phyloP scores from a whole-genome alignment of 1,140 invertebrate species.

The Diorhabda carinulata region DNA sequence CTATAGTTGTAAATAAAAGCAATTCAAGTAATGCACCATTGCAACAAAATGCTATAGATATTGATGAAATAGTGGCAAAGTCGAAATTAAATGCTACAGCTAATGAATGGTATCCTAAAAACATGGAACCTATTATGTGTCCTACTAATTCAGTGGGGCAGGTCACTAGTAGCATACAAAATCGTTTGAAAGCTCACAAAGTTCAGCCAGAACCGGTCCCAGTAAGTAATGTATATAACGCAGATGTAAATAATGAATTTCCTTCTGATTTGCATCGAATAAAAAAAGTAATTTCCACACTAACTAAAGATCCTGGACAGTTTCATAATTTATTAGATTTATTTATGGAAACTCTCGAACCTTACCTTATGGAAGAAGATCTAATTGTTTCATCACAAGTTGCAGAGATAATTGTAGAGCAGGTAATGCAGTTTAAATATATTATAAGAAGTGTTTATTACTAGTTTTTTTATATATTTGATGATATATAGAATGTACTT shows the following conservation, averaged over 20 bases:
- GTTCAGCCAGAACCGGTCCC: neutral
- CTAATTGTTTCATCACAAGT: constrained; percentile 29
- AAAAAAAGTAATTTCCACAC: constrained; percentile 35
- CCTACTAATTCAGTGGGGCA: constrained; percentile 7
- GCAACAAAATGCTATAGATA: neutral
- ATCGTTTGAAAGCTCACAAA: constrained; percentile 22
- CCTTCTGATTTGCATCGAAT: constrained; percentile 30
- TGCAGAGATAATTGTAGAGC: constrained; percentile 35
- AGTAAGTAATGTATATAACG: neutral
- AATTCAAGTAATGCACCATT: neutral
- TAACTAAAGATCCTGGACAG: constrained; percentile 44
- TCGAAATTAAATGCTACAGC: constrained; percentile 28
- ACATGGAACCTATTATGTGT: neutral
- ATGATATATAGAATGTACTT: no score
- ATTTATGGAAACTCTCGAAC: constrained; percentile 40
- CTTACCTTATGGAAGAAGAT: constrained; percentile 33
- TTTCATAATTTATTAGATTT: constrained; percentile 42
- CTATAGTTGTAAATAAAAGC: neutral
- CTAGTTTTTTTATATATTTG: no score
- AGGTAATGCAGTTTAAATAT: constrained; percentile 24
- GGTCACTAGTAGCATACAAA: constrained; percentile 17
- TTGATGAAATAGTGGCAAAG: constrained; percentile 15
- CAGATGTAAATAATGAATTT: constrained; percentile 8
- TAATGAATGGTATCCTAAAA: constrained; percentile 28
- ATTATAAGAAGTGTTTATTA: no score